Conservation (phyloP, 2,888 invertebrate genomes). For the Cerceris ruficornis region DNA sequence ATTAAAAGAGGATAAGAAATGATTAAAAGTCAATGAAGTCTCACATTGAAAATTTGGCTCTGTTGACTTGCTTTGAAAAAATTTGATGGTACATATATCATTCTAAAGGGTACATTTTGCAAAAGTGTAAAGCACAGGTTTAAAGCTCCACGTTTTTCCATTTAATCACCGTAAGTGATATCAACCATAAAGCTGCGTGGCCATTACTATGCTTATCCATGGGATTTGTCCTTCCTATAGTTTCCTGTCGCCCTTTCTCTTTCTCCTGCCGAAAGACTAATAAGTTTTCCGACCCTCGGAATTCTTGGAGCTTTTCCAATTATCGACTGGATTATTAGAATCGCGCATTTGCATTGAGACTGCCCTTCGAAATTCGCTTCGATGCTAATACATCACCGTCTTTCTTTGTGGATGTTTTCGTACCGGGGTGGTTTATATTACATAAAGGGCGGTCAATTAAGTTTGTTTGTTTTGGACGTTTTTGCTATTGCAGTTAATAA, state of each 20-base stretch:
- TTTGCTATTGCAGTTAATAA: too few species aligned
- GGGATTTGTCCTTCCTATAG: slow-evolving; percentile 35
- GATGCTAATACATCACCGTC: slow-evolving; percentile 61
- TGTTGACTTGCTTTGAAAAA: too few species aligned
- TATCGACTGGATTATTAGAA: slow-evolving; percentile 65
- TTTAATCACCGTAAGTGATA: slow-evolving; percentile 58
- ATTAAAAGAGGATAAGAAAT: too few species aligned
- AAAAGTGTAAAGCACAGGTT: slow-evolving; percentile 4
- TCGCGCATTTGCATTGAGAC: slow-evolving; percentile 62
- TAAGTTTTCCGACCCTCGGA: slow-evolving; percentile 30
- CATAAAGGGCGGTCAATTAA: background rate
- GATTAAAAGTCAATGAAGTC: too few species aligned
- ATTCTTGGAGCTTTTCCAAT: slow-evolving; percentile 68
- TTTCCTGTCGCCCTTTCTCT: slow-evolving; percentile 11
- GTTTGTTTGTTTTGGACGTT: too few species aligned
- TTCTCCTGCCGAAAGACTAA: slow-evolving; percentile 32
- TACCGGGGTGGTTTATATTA: slow-evolving; percentile 22
- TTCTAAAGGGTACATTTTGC: slow-evolving; percentile 5
- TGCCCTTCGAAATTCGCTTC: slow-evolving; percentile 62
- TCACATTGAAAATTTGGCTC: too few species aligned
- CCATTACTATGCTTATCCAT: slow-evolving; percentile 47
- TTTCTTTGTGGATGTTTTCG: slow-evolving; percentile 12
- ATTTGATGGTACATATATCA: too few species aligned
- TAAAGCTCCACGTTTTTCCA: slow-evolving; percentile 9
- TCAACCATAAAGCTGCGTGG: slow-evolving; percentile 48